Percentiles rank a stretch among this genome's conserved stretches.
Evolutionary conservation across 2,888 invertebrate species (phyloP).

Genomic region (Agrotis puta): DNA sequence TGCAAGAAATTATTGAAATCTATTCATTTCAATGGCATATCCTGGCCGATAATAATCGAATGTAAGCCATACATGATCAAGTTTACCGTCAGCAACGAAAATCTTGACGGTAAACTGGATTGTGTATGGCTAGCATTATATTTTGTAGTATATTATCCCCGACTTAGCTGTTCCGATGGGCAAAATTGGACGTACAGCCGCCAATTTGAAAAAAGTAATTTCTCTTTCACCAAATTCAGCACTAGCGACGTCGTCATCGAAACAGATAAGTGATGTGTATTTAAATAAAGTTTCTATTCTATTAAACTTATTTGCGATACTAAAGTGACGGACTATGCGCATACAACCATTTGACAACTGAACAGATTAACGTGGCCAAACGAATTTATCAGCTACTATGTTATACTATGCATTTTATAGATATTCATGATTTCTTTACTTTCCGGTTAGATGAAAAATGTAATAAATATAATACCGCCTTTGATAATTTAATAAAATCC

Average conservation of each 20-base stretch:
- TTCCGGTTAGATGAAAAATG: not conserved
- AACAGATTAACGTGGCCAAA: not conserved
- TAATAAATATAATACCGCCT: slow-evolving; percentile 34
- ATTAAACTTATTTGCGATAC: not conserved
- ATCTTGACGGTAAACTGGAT: too few species aligned
- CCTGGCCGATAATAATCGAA: not conserved
- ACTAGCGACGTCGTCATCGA: too few species aligned
- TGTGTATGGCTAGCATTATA: too few species aligned
- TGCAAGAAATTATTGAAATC: not conserved
- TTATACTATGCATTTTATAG: not conserved
- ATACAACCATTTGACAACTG: not conserved
- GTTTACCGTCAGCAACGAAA: too few species aligned
- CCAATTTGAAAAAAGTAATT: too few species aligned
- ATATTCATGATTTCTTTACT: not conserved
- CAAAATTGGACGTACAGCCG: too few species aligned
- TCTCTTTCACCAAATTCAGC: too few species aligned
- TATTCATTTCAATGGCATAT: not conserved
- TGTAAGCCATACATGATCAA: too few species aligned
- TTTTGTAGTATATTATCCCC: too few species aligned
- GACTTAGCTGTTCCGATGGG: too few species aligned
- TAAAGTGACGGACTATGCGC: not conserved
- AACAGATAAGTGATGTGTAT: too few species aligned
- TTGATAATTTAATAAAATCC: slow-evolving; percentile 20
- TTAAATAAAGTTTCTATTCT: not conserved
- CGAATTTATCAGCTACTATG: too few species aligned